Evolutionary conservation across 1,140 invertebrate genomes (phyloP).

Genomic region (Caenorhabditis tropicalis): DNA sequence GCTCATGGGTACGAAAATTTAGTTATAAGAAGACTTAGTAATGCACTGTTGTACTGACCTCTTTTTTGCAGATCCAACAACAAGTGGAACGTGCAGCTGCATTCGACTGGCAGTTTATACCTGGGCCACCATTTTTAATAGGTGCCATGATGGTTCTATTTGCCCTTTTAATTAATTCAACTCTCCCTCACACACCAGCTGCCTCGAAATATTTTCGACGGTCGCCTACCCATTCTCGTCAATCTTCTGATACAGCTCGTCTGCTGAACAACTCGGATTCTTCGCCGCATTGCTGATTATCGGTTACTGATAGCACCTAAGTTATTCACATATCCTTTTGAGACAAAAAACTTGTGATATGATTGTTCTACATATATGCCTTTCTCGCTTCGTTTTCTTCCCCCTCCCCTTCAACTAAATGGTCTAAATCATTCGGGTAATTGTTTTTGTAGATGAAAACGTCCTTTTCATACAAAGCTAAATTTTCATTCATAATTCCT

Average conservation of each 20-base stretch:
- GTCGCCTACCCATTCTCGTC: slow-evolving; percentile 46
- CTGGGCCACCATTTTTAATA: slow-evolving; percentile 99
- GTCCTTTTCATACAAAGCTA: no score
- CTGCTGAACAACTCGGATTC: slow-evolving; percentile 29
- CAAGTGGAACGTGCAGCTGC: slow-evolving; percentile 43
- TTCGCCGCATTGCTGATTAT: not conserved
- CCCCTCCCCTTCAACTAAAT: not conserved
- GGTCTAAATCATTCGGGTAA: not conserved
- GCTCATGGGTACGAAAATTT: not conserved
- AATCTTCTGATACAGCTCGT: slow-evolving; percentile 51
- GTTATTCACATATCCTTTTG: not conserved
- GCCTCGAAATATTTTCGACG: slow-evolving; percentile 22
- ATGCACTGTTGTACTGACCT: slow-evolving; percentile 35
- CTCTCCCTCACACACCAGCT: slow-evolving; percentile 42
- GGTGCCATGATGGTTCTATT: slow-evolving; percentile 93
- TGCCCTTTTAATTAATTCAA: slow-evolving; percentile 81
- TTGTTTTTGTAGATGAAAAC: not conserved
- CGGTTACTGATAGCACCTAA: not conserved
- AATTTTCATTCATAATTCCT: not conserved
- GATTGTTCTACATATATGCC: slow-evolving; percentile 13
- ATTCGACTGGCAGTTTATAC: slow-evolving; percentile 79
- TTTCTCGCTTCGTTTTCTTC: not conserved
- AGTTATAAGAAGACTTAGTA: slow-evolving; percentile 1
- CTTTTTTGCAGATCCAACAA: slow-evolving; percentile 18
- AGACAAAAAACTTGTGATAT: slow-evolving; percentile 7